These are phyloP conservation scores for Fistularia tabacaria DNA, from an alignment of 2,797 vertebrate species.

Conservation along the genomic window DNA sequence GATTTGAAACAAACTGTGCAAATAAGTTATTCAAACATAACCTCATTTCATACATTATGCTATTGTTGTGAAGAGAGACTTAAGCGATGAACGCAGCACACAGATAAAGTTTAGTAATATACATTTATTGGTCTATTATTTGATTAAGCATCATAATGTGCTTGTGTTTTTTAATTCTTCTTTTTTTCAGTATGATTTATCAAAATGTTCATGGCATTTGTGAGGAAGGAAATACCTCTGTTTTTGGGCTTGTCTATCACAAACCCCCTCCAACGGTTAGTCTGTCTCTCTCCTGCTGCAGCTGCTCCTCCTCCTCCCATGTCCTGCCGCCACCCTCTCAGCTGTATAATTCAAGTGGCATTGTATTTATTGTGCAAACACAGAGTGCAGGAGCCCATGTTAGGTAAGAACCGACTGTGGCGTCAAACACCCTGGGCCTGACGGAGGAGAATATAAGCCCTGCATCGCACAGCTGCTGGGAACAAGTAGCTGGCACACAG, in stretches of 20 bases:
- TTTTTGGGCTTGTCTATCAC: slow-evolving; percentile 7
- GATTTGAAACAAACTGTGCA: too few species aligned
- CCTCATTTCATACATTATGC: too few species aligned
- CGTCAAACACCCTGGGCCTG: slow-evolving; percentile 54
- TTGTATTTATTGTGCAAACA: slow-evolving; percentile 69
- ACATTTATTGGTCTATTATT: too few species aligned
- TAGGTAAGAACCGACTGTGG: slow-evolving; percentile 68
- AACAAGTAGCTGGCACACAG: slow-evolving; percentile 25
- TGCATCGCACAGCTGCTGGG: slow-evolving; percentile 48
- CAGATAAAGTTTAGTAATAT: too few species aligned
- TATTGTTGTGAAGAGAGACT: too few species aligned
- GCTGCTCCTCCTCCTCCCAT: slow-evolving; percentile 2
- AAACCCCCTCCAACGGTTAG: slow-evolving; percentile 13
- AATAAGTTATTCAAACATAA: too few species aligned
- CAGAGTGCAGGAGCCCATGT: slow-evolving; percentile 55
- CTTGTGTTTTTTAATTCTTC: too few species aligned
- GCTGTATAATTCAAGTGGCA: slow-evolving; percentile 50
- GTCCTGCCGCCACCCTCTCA: slow-evolving; percentile 19
- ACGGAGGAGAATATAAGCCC: slow-evolving; percentile 42
- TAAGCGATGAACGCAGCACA: too few species aligned
- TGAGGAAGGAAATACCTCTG: slow-evolving; percentile 19
- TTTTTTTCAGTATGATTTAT: not conserved
- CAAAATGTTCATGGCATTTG: slow-evolving; percentile 8
- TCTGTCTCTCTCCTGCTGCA: slow-evolving; percentile 3
- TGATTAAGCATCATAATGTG: too few species aligned